Percentiles rank a stretch among this genome's conserved stretches.
Evolutionary conservation across 2,113 vertebrate genomes (phyloP).

Genomic region (Pycnonotus jocosus): DNA sequence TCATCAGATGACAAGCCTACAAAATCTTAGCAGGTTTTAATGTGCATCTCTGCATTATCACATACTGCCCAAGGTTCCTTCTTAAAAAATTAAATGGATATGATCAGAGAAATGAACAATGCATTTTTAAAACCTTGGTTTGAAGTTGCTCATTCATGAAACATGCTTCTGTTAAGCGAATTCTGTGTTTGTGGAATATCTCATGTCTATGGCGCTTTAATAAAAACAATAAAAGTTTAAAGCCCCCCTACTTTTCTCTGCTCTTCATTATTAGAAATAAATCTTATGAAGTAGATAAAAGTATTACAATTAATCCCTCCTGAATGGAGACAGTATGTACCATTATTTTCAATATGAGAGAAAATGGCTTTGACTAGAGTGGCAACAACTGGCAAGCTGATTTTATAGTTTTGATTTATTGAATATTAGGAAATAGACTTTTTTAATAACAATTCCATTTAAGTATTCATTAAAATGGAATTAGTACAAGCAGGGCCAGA

Average conservation of each 20-base stretch:
- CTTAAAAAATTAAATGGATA: not conserved
- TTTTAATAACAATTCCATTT: conserved; percentile 58
- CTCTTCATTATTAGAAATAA: conserved; percentile 47
- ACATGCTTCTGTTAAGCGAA: not conserved
- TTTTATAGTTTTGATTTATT: conserved; percentile 63
- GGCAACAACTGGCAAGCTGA: conserved; percentile 36
- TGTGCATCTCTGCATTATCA: not conserved
- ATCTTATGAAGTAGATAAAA: conserved; percentile 42
- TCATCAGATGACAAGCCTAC: not conserved
- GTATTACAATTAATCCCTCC: conserved; percentile 28
- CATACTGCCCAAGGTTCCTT: not conserved
- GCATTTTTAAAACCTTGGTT: not conserved
- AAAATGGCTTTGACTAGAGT: conserved; percentile 38
- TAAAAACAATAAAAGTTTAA: conserved; percentile 21
- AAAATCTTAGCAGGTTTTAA: not conserved
- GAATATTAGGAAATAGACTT: conserved; percentile 56
- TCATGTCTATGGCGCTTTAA: not conserved
- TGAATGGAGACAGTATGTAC: conserved; percentile 30
- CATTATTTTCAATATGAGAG: not conserved
- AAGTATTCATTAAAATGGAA: conserved; percentile 65
- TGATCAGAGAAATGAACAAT: not conserved
- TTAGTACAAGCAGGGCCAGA: conserved; percentile 49
- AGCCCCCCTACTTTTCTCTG: not conserved
- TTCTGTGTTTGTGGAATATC: not conserved
- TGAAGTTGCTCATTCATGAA: not conserved